A percentile compares a stretch with the other conserved stretches of the same genome.
phyloP scores from a whole-genome alignment of 2,797 vertebrate species.

The Rhyacichthys aspro region DNA sequence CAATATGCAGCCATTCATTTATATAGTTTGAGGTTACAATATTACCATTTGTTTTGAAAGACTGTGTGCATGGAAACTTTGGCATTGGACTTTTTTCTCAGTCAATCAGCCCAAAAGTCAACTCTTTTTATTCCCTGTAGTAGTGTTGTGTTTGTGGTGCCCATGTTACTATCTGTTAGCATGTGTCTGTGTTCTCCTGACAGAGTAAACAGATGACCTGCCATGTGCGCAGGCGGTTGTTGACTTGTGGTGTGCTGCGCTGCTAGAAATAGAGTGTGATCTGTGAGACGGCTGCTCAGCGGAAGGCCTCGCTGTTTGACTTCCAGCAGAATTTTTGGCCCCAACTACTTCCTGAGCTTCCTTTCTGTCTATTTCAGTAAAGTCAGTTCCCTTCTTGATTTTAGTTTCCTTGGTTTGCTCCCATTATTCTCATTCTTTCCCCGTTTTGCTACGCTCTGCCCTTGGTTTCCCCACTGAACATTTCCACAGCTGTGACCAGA shows the following conservation, averaged over 20 bases:
- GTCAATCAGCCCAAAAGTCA: background rate
- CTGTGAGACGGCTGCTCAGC: slow-evolving; percentile 30
- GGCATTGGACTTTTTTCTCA: slow-evolving; percentile 3
- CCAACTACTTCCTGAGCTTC: slow-evolving; percentile 16
- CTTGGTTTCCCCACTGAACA: slow-evolving; percentile 48
- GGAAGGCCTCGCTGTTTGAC: slow-evolving; percentile 51
- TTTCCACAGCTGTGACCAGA: slow-evolving; percentile 75
- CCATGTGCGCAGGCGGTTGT: slow-evolving; percentile 53
- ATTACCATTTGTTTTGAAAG: slow-evolving; percentile 10
- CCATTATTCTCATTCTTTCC: slow-evolving; percentile 28
- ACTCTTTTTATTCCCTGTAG: background rate
- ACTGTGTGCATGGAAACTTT: slow-evolving; percentile 13
- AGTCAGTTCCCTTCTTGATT: slow-evolving; percentile 24
- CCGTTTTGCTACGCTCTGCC: slow-evolving; percentile 35
- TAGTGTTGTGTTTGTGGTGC: background rate
- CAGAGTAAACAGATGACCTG: slow-evolving; percentile 51
- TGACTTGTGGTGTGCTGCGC: slow-evolving; percentile 46
- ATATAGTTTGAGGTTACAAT: background rate
- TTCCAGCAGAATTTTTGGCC: slow-evolving; percentile 30
- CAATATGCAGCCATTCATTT: background rate
- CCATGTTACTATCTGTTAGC: background rate
- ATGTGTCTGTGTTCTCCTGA: slow-evolving; percentile 18
- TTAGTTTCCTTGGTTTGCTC: slow-evolving; percentile 35
- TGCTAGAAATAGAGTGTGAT: slow-evolving; percentile 65
- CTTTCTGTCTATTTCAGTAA: slow-evolving; percentile 12